Percentiles rank a stretch among this genome's conserved stretches.
Conservation (phyloP, 2,797 vertebrate species). For the Chiropotes sagulatus region DNA sequence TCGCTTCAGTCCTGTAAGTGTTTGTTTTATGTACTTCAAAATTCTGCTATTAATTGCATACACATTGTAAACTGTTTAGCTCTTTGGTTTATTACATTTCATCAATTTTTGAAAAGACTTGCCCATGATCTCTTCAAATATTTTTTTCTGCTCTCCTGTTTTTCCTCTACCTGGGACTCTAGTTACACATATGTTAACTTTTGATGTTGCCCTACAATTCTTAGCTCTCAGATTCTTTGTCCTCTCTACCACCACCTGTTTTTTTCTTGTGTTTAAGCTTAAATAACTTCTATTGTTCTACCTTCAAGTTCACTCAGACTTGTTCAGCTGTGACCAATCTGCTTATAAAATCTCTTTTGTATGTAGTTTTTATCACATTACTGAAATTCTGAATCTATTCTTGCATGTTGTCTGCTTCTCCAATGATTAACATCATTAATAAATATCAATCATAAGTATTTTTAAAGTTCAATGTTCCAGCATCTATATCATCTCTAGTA, state of each 20-base stretch:
- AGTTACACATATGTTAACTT: neutral
- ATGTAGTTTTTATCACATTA: neutral
- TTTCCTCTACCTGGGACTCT: neutral
- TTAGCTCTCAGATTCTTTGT: neutral
- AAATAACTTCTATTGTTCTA: neutral
- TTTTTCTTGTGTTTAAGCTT: neutral
- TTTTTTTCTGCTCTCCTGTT: neutral
- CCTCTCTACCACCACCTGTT: neutral
- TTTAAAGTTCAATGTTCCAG: neutral
- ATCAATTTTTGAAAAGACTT: constrained; percentile 2
- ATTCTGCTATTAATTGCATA: neutral
- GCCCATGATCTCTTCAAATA: neutral
- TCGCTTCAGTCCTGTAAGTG: neutral
- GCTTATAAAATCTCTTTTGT: neutral
- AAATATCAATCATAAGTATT: neutral
- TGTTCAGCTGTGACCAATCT: neutral
- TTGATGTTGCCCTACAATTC: neutral
- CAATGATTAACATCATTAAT: neutral
- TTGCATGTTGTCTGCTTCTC: neutral
- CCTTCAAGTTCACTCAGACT: neutral
- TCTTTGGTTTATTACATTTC: neutral
- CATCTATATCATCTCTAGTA: neutral
- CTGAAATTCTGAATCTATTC: neutral
- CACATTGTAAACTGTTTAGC: neutral
- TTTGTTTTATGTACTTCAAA: neutral